Conservation (phyloP, 2,797 vertebrate genomes). For the Ambastaia sidthimunki region DNA sequence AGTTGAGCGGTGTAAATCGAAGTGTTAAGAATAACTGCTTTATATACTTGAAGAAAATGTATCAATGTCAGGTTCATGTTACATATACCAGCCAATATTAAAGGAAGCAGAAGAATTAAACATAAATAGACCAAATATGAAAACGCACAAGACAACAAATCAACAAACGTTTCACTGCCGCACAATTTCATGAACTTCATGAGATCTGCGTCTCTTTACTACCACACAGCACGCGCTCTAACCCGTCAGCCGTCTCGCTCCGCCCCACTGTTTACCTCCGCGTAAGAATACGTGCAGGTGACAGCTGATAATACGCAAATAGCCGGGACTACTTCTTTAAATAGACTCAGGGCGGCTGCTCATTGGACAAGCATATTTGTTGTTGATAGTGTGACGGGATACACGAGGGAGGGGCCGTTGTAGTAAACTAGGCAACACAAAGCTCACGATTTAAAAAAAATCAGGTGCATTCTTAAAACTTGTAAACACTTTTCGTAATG, state of each 20-base stretch:
- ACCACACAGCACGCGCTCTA: background rate
- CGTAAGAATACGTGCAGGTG: constrained; percentile 91
- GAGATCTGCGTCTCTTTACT: background rate
- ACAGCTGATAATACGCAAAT: constrained; percentile 80
- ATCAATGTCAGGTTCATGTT: background rate
- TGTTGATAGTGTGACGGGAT: no score
- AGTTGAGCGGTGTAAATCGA: background rate
- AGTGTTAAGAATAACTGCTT: background rate
- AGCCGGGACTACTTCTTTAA: constrained; percentile 90
- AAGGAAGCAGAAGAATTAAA: background rate
- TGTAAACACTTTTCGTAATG: no score
- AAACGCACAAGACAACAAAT: background rate
- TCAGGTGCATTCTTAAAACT: no score
- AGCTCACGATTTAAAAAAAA: no score
- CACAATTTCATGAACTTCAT: background rate
- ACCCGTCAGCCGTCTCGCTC: constrained; percentile 5
- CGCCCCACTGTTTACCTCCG: constrained; percentile 85
- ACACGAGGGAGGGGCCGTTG: no score
- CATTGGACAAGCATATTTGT: constrained; percentile 71
- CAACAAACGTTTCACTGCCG: background rate
- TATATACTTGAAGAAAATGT: background rate
- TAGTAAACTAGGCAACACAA: no score
- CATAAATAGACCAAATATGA: background rate
- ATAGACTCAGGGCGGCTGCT: constrained; percentile 74
- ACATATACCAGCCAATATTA: background rate